Conservation (phyloP, 2,888 invertebrate genomes). For the Cybosia mesomella region DNA sequence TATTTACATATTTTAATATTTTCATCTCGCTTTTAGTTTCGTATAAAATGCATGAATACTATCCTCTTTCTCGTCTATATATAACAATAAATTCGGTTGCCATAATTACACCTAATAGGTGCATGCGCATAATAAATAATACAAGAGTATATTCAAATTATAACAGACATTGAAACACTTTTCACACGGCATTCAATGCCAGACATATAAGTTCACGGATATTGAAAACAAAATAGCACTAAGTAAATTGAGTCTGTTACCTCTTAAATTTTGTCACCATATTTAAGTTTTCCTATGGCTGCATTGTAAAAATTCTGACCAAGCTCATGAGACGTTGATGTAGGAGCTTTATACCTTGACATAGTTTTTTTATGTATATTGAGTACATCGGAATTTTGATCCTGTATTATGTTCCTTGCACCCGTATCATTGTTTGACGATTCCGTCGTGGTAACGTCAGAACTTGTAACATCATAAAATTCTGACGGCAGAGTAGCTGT, state of each 20-base stretch:
- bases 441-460: slow-evolving; percentile 51
- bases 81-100: slow-evolving; percentile 57
- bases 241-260: slow-evolving; percentile 29
- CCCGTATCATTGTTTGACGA: slow-evolving; percentile 50
- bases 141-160: slow-evolving; percentile 55
- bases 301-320: slow-evolving; percentile 50
- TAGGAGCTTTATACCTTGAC: slow-evolving; percentile 51
- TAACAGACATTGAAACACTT: slow-evolving; percentile 53
- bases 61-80: slow-evolving; percentile 64
- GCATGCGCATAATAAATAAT: slow-evolving; percentile 61
- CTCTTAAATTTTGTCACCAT: slow-evolving; percentile 80
- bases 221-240: slow-evolving; percentile 57
- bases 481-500: slow-evolving; percentile 52
- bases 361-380: slow-evolving; percentile 48
- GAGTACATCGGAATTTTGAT: slow-evolving; percentile 33
- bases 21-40: slow-evolving; percentile 69
- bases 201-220: slow-evolving; percentile 66
- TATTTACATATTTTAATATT: slow-evolving; percentile 58
- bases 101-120: slow-evolving; percentile 56
- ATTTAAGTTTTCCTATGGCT: slow-evolving; percentile 69
- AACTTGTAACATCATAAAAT: slow-evolving; percentile 52
- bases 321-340: slow-evolving; percentile 41
- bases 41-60: slow-evolving; percentile 79
- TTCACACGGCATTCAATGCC: slow-evolving; percentile 56
- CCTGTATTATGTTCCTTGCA: slow-evolving; percentile 45